Evolutionary conservation across 2,113 vertebrate genomes (phyloP), one percentile per base, ranked within the genome.

Genomic region (Corvus cornix): DNA sequence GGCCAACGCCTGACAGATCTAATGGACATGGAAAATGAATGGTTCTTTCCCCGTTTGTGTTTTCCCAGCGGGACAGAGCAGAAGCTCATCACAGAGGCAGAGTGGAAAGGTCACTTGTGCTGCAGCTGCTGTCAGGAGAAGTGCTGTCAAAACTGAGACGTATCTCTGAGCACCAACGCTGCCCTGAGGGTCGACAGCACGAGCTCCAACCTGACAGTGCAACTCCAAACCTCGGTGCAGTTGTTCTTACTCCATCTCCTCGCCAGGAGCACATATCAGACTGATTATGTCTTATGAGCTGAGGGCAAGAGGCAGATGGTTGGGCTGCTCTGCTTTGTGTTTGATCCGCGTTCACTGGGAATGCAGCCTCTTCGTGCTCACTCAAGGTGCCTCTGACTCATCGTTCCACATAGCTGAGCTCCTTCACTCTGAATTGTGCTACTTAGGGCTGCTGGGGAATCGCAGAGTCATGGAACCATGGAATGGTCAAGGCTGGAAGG

Each of bases 401-500:
- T 49, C 53, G 52, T 73, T 85, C 55, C 56, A 35, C 77, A 85
- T 67, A 72, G 18, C 74, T 5, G 24, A 93, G 49, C 27, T 83
- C 20, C 72, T 59, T 62, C 23, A 7, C 49, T 26, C 78, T 48
- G 46, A 86, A 48, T 37, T 48, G 43, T 64, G 43, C 70, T 85
- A 4, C 62, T 82, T 16, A 15, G 33, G 66, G 96, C 97, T 97
- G 94, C 96, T 75, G 84, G 44, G 97, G 90, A 97, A 96, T 85
- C 33, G 18, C 33, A 89, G 53, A 21, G 17, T 6, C 11, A 1
- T 4, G 37, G 27, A 35, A 8, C 14, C 7, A 9, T 2, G n/a
- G 49, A 30, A 39, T 24, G 33, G 11, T 2, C 20, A 6, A 11
- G 28, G n/a, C 1, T 30, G 53, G 46, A 27, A 35, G n/a, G 30